Percentiles rank a stretch among this genome's conserved stretches.
Evolutionary conservation across 1,140 invertebrate genomes (phyloP).

Genomic region (Diabrotica virgifera): DNA sequence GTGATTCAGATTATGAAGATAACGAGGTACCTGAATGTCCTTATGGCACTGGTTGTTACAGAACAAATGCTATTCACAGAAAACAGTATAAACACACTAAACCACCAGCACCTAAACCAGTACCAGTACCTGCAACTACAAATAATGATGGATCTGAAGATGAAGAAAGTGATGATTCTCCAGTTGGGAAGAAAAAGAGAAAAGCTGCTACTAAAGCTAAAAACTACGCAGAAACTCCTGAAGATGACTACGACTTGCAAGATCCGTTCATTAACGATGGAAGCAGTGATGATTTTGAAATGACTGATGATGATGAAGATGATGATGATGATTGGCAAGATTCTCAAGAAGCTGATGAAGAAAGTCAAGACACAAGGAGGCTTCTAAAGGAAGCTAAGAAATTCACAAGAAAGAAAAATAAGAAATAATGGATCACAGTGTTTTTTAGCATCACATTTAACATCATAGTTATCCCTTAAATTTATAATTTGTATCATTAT

Average conservation of each 20-base stretch:
- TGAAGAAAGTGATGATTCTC: background rate
- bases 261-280: constrained; percentile 25
- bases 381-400: constrained; percentile 22
- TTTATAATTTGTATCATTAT: no score
- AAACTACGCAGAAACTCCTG: constrained; percentile 7
- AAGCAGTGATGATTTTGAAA: constrained; percentile 22
- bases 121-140: background rate
- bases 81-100: constrained; percentile 51
- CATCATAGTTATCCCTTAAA: no score
- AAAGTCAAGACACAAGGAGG: constrained; percentile 17
- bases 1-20: constrained; percentile 54
- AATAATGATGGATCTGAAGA: constrained; percentile 3
- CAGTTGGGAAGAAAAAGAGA: background rate
- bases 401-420: constrained; percentile 13
- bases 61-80: constrained; percentile 53
- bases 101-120: background rate
- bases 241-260: constrained; percentile 22
- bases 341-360: constrained; percentile 17
- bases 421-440: background rate
- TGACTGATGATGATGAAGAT: constrained; percentile 5
- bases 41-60: constrained; percentile 53
- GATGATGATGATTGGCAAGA: constrained; percentile 21
- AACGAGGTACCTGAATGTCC: constrained; percentile 51
- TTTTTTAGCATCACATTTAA: constrained; percentile 7
- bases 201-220: constrained; percentile 1